phyloP scores from a whole-genome alignment of 53 echinoderm and acorn worm species.

The Luidia sarsii region DNA sequence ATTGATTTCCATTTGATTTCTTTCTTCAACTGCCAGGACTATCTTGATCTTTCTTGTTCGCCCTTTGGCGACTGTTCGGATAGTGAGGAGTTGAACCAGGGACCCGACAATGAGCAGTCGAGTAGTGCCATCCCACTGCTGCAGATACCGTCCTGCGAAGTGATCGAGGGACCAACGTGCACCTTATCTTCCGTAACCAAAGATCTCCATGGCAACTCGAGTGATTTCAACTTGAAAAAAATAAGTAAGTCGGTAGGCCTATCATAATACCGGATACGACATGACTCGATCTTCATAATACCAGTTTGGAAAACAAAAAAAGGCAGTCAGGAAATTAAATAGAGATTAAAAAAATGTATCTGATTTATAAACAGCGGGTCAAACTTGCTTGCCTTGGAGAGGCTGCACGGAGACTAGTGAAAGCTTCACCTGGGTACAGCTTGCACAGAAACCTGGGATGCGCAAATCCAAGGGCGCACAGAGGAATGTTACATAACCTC shows the following conservation, averaged over 20 bases:
- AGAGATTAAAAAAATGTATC: too few relatives aligned
- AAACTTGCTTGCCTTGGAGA: too few relatives aligned
- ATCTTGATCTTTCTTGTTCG: constrained; percentile 26
- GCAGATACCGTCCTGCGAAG: constrained; percentile 15
- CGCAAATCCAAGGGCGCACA: too few relatives aligned
- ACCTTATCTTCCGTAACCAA: constrained; percentile 4
- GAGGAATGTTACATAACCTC: too few relatives aligned
- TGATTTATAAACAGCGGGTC: too few relatives aligned
- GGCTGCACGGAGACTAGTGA: too few relatives aligned
- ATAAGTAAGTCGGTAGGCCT: constrained; percentile 23
- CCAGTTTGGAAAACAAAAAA: too few relatives aligned
- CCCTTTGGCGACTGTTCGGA: constrained; percentile 37
- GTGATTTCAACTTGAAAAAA: constrained; percentile 14
- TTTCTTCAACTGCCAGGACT: constrained; percentile 4
- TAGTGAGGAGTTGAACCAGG: not conserved
- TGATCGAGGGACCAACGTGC: not conserved
- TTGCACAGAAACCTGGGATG: too few relatives aligned
- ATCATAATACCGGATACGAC: too few relatives aligned
- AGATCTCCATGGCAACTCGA: not conserved
- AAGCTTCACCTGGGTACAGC: too few relatives aligned
- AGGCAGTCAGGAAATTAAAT: too few relatives aligned
- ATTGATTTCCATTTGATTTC: not conserved
- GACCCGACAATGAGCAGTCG: not conserved
- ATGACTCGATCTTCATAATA: too few relatives aligned
- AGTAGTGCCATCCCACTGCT: constrained; percentile 20